Evolutionary conservation across 1,140 invertebrate species (phyloP).

Genomic region (Aculops lycopersici): DNA sequence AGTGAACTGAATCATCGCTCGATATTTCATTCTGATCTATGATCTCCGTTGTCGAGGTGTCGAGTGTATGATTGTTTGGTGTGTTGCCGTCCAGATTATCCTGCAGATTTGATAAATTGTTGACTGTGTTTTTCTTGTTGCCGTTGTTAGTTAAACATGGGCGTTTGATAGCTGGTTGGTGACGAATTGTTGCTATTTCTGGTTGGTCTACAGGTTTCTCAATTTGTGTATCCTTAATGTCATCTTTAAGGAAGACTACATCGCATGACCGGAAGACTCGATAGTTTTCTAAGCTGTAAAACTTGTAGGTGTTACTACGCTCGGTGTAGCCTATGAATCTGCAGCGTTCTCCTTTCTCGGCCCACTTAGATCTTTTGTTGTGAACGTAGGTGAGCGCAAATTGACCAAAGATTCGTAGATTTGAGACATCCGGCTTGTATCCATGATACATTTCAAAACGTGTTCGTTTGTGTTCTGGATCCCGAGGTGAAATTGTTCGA

Average conservation of each 20-base stretch:
- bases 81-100: too few species aligned
- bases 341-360: constrained; percentile 5
- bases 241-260: neutral
- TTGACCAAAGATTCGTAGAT: constrained; percentile 6
- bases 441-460: constrained; percentile 9
- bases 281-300: neutral
- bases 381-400: constrained; percentile 2
- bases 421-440: constrained; percentile 1
- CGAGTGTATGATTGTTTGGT: too few species aligned
- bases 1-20: too few species aligned
- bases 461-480: constrained; percentile 6
- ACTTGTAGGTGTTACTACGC: neutral
- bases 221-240: neutral
- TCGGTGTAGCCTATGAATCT: constrained; percentile 1
- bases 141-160: too few species aligned
- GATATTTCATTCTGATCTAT: too few species aligned
- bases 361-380: neutral
- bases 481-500: neutral
- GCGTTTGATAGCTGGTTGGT: too few species aligned
- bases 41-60: too few species aligned
- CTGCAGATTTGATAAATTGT: too few species aligned
- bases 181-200: neutral
- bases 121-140: too few species aligned
- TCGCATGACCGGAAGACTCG: neutral
- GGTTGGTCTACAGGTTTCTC: neutral